These are phyloP conservation scores for Trematomus bernacchii DNA, from an alignment of 2,797 vertebrate genomes.

Conservation along the genomic window DNA sequence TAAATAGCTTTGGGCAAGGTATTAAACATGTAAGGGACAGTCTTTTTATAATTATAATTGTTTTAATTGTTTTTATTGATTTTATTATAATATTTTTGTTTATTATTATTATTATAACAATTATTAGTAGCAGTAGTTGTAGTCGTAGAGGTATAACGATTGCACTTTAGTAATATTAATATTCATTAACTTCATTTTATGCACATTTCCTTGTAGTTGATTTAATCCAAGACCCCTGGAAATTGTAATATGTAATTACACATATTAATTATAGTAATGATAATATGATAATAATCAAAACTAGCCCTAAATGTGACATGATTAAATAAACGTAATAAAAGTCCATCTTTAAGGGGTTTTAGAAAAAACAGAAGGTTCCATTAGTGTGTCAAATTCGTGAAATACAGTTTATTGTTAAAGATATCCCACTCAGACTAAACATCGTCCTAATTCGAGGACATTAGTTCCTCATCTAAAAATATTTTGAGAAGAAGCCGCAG, in stretches of 20 bases:
- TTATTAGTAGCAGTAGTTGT: too few species aligned
- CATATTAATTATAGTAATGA: neutral
- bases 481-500: conserved; percentile 1
- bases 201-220: neutral
- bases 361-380: neutral
- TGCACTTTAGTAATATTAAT: too few species aligned
- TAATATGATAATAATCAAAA: neutral
- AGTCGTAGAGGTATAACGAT: too few species aligned
- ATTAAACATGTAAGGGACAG: too few species aligned
- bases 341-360: neutral
- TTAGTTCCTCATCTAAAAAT: conserved; percentile 4
- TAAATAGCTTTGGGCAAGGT: too few species aligned
- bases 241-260: neutral
- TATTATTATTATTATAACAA: too few species aligned
- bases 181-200: neutral
- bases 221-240: too few species aligned
- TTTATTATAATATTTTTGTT: too few species aligned
- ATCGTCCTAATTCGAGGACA: conserved; percentile 4
- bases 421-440: conserved; percentile 28
- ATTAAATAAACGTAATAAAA: neutral
- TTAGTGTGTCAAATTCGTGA: neutral
- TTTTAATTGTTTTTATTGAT: too few species aligned
- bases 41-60: too few species aligned
- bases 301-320: neutral
- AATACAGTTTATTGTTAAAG: neutral